phyloP scores from a whole-genome alignment of 2,113 vertebrate genomes.

The Mobula hypostoma region DNA sequence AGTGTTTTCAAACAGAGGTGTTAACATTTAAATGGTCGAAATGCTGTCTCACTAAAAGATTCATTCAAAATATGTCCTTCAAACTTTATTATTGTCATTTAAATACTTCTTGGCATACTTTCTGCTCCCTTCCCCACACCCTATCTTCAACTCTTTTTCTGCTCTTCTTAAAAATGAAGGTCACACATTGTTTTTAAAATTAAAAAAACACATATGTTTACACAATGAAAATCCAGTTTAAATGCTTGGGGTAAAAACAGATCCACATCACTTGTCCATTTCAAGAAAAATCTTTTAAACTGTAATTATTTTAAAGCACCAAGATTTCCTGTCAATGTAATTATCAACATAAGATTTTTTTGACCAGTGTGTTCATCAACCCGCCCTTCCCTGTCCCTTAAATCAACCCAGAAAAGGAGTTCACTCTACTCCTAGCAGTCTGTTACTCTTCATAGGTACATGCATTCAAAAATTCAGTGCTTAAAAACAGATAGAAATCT shows the following conservation, averaged over 20 bases:
- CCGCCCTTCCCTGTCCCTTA: slow-evolving; percentile 12
- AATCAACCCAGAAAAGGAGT: not conserved
- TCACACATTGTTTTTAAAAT: not conserved
- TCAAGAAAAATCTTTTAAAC: slow-evolving; percentile 5
- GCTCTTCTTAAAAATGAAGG: not conserved
- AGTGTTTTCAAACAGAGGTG: slow-evolving; percentile 27
- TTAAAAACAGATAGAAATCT: slow-evolving; percentile 32
- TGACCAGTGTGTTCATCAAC: slow-evolving; percentile 29
- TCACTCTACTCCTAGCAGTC: not conserved
- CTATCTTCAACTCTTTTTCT: not conserved
- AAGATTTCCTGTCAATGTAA: slow-evolving; percentile 29
- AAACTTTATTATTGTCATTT: slow-evolving; percentile 2
- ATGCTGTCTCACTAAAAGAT: slow-evolving; percentile 12
- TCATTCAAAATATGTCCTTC: not conserved
- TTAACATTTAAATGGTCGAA: slow-evolving; percentile 26
- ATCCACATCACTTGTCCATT: slow-evolving; percentile 20
- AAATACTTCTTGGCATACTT: slow-evolving; percentile 21
- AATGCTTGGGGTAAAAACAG: slow-evolving; percentile 1
- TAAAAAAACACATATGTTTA: not conserved
- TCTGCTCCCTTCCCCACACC: not conserved
- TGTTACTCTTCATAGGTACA: not conserved
- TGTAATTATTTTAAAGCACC: slow-evolving; percentile 32
- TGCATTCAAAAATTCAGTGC: slow-evolving; percentile 37
- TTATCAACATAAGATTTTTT: slow-evolving; percentile 8
- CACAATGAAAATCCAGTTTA: not conserved